phyloP scores from a whole-genome alignment of 2,888 invertebrate genomes.

The Cheiracanthium punctorium region DNA sequence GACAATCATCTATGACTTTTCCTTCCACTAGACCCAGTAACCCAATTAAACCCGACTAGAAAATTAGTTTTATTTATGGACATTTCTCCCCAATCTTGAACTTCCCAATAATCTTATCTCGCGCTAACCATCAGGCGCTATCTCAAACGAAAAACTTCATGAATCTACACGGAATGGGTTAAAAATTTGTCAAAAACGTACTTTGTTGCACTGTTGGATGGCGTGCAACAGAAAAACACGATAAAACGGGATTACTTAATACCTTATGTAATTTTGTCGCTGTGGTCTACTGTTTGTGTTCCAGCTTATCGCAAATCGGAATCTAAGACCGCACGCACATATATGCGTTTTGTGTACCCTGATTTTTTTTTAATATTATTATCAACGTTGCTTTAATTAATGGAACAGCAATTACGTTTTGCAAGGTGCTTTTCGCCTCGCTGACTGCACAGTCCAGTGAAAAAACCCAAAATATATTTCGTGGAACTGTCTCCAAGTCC shows the following conservation, averaged over 20 bases:
- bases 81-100: background rate
- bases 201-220: background rate
- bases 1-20: too few species aligned
- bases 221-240: background rate
- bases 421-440: conserved; percentile 38
- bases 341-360: background rate
- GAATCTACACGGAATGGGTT: background rate
- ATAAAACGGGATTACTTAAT: conserved; percentile 16
- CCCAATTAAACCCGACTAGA: too few species aligned
- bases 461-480: conserved; percentile 30
- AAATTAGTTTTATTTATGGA: too few species aligned
- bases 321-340: conserved; percentile 8
- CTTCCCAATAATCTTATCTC: background rate
- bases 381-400: conserved; percentile 36
- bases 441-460: background rate
- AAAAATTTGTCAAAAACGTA: background rate
- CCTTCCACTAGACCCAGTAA: too few species aligned
- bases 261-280: conserved; percentile 34
- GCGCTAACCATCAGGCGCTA: background rate
- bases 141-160: background rate
- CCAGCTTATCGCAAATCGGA: conserved; percentile 25
- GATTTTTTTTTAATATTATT: conserved; percentile 8
- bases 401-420: conserved; percentile 42
- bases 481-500: conserved; percentile 8
- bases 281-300: background rate